Conservation (phyloP, 2,797 vertebrate genomes). For the Neolamprologus multifasciatus region DNA sequence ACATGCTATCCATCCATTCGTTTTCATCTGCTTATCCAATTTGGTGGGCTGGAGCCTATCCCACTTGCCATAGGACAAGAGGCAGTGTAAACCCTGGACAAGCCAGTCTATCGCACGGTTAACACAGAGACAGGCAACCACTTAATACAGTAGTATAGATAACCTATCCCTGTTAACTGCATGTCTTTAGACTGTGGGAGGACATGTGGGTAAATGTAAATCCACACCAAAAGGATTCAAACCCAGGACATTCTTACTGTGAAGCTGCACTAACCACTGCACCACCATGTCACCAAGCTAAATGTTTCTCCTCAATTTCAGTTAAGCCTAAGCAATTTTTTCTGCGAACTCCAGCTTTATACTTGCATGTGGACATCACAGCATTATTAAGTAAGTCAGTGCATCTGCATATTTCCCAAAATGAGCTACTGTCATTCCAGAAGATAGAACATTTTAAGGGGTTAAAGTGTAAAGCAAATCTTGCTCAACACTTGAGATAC, state of each 20-base stretch:
- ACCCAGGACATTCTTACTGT: background rate
- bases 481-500: background rate
- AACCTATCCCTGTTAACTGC: background rate
- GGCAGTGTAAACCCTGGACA: background rate
- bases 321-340: background rate
- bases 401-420: background rate
- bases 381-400: background rate
- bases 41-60: background rate
- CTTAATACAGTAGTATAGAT: background rate
- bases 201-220: background rate
- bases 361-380: background rate
- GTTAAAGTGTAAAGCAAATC: background rate
- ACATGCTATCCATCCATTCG: background rate
- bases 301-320: background rate
- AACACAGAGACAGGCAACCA: background rate
- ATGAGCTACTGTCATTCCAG: background rate
- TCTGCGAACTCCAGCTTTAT: background rate
- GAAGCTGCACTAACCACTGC: background rate
- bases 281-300: background rate
- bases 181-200: background rate
- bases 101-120: background rate
- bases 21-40: background rate
- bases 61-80: background rate
- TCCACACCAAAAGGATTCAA: background rate
- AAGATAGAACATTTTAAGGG: background rate